These are phyloP conservation scores for Helicoverpa assulta DNA, from an alignment of 2,888 invertebrate genomes.

Conservation along the genomic window DNA sequence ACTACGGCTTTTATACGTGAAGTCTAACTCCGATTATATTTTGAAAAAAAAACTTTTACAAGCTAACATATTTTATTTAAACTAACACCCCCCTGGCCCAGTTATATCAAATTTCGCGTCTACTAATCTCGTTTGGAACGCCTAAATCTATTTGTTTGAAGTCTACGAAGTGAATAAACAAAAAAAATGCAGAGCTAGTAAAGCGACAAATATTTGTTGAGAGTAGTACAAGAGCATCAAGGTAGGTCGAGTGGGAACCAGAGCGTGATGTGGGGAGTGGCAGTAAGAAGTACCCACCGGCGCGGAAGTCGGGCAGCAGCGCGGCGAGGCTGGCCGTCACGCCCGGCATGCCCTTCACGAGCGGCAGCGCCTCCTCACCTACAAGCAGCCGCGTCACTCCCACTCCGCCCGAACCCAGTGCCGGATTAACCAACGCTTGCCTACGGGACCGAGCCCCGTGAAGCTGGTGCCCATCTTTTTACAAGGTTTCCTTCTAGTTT, in stretches of 20 bases:
- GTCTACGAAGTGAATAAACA: no score
- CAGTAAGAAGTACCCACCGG: slow-evolving; percentile 90
- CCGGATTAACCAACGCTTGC: no score
- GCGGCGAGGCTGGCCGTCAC: slow-evolving; percentile 90
- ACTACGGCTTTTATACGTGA: not conserved
- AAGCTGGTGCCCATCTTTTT: not conserved
- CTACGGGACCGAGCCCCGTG: slow-evolving; percentile 9
- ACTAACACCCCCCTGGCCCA: not conserved
- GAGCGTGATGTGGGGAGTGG: no score
- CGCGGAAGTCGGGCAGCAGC: slow-evolving; percentile 93
- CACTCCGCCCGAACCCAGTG: slow-evolving; percentile 7
- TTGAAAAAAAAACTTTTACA: not conserved
- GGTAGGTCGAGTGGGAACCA: no score
- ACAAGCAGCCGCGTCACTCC: slow-evolving; percentile 70
- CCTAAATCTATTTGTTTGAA: no score
- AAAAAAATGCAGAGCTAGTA: no score
- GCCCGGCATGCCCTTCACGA: slow-evolving; percentile 88
- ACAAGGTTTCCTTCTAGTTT: no score
- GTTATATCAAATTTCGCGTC: not conserved
- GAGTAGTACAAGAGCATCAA: slow-evolving; percentile 18
- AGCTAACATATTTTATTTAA: not conserved
- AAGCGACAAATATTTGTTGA: slow-evolving; percentile 57
- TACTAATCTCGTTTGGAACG: no score
- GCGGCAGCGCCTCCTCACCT: slow-evolving; percentile 77
- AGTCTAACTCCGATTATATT: not conserved